Conservation (phyloP, 2,888 invertebrate species). For the Melanophora roralis region DNA sequence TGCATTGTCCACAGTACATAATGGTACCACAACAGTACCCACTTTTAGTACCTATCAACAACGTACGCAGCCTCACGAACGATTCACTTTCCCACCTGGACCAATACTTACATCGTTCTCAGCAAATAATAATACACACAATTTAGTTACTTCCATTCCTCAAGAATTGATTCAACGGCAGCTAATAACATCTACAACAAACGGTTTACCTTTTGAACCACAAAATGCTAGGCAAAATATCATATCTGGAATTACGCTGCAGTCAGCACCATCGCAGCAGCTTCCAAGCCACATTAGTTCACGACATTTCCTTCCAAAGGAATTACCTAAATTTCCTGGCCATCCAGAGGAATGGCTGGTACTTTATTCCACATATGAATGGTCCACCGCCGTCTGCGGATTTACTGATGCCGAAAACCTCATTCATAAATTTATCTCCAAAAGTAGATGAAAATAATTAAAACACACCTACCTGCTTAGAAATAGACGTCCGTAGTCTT, state of each 20-base stretch:
- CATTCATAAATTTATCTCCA: background rate
- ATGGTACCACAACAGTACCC: too few species aligned
- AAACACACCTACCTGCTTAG: conserved; percentile 29
- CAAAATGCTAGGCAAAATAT: background rate
- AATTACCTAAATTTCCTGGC: conserved; percentile 32
- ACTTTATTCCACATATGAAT: conserved; percentile 28
- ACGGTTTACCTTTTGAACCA: too few species aligned
- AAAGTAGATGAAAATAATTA: conserved; percentile 32
- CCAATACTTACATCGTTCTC: too few species aligned
- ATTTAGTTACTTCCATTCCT: too few species aligned
- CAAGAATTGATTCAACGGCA: too few species aligned
- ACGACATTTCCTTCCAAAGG: conserved; percentile 25
- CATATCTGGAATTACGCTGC: background rate
- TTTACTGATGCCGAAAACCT: conserved; percentile 16
- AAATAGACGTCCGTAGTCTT: conserved; percentile 30
- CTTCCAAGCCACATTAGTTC: conserved; percentile 2
- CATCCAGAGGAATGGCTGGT: conserved; percentile 40
- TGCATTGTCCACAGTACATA: too few species aligned
- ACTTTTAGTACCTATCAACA: too few species aligned
- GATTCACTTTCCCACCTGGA: too few species aligned
- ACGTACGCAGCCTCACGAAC: too few species aligned
- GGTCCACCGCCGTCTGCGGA: conserved; percentile 26
- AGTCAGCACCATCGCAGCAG: background rate
- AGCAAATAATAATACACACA: too few species aligned
- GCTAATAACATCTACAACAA: too few species aligned